Evolutionary conservation across 92 coral and sea anemone genomes (phyloP).

Genomic region (Umimayanthus kanabou): DNA sequence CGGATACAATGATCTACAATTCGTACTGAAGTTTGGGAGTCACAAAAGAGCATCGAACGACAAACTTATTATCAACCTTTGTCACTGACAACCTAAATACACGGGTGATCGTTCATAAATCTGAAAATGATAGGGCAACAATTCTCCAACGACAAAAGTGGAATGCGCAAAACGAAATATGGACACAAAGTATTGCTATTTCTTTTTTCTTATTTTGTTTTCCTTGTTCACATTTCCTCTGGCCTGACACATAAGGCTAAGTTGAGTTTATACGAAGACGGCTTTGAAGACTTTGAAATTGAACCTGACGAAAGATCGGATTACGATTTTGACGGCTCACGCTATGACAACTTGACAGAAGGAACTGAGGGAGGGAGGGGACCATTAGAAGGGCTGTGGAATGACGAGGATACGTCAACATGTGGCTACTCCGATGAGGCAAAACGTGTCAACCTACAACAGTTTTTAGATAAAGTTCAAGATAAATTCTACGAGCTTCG

Average conservation of each 20-base stretch:
- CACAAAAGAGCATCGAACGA: background rate
- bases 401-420: background rate
- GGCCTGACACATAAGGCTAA: background rate
- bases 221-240: background rate
- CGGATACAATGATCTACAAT: background rate
- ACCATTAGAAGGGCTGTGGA: background rate
- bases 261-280: background rate
- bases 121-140: background rate
- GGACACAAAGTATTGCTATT: background rate
- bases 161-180: background rate
- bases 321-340: background rate
- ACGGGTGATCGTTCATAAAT: too few relatives aligned
- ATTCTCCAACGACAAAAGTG: background rate
- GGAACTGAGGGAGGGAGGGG: background rate
- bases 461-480: slow-evolving; percentile 32
- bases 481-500: slow-evolving; percentile 16
- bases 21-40: background rate
- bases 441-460: slow-evolving; percentile 1
- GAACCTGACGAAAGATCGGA: background rate
- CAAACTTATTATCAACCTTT: background rate
- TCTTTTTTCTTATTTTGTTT: background rate
- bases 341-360: background rate
- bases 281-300: slow-evolving; percentile 10
- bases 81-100: background rate
- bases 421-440: slow-evolving; percentile 31